Evolutionary conservation across 2,113 vertebrate genomes (phyloP), one percentile per base, ranked within the genome.

Genomic region (Halichoerus grypus): DNA sequence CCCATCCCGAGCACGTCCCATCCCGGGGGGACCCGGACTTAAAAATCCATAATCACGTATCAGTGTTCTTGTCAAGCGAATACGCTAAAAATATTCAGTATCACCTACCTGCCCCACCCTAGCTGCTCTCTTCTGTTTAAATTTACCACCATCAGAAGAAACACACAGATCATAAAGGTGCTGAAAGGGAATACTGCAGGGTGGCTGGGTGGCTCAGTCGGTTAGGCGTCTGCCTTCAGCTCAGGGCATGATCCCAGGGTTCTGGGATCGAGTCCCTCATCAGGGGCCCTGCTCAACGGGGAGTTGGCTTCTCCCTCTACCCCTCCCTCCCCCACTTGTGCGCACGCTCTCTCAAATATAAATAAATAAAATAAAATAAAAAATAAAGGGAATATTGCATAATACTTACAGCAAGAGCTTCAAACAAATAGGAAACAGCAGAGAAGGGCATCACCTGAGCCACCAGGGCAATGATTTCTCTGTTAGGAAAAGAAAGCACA

Each of bases 371-470:
- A 31, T 16, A 33, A 33, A 16, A 67, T 67, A 67, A 61, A 67
- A 67, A 33, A 33, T 33, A 42, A 79, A 39, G 49, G 42, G 10
- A 80, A 31, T 24, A 26, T 13, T 16, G 59, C 21, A 4, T 8
- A 79, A 63, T 97, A 98, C 99, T 98, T 95, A 99, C 99, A 21
- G 98, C 99, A 51, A 98, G 98, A 13, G 98, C 98, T 85, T 99
- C 99, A 6, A 99, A 98, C 76, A 99, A 87, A 85, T 99, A 98
- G 93, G 98, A 98, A 0, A 98, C 98, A 6, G 98, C 98, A 7
- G 99, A 99, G 82, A 99, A 98, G 9, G 98, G 97, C 95, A 99
- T 91, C 77, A 99, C 99, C 83, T 96, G 98, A 88, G 99, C 98
- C 93, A 99, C 99, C 87, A 99, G 91, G 79, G 59, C 33, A 36